A percentile compares a stretch with the other conserved stretches of the same genome.
Evolutionary conservation across 2,797 vertebrate genomes (phyloP).

Genomic region (Dermochelys coriacea): DNA sequence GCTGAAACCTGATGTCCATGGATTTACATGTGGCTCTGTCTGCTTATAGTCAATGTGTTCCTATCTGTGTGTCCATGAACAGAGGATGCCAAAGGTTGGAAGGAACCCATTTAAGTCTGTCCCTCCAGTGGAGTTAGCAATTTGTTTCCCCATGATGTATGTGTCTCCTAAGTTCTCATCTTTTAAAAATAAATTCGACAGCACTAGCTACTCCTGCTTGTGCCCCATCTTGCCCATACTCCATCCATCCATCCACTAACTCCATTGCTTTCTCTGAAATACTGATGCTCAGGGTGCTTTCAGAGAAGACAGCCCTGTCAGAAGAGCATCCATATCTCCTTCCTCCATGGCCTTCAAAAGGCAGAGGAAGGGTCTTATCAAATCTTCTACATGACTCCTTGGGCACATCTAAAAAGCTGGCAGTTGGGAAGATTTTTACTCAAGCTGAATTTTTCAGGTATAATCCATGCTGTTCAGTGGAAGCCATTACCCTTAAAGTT

Average conservation of each 20-base stretch:
- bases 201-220: background rate
- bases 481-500: background rate
- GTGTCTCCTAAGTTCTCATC: background rate
- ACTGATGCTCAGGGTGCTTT: background rate
- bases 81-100: background rate
- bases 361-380: background rate
- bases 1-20: background rate
- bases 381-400: background rate
- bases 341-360: background rate
- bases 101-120: background rate
- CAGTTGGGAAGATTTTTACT: background rate
- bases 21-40: background rate
- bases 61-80: background rate
- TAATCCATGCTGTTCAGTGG: accelerated
- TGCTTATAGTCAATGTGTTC: background rate
- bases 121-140: background rate
- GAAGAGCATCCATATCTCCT: background rate
- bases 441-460: background rate
- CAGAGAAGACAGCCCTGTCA: too few species aligned
- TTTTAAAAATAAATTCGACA: background rate
- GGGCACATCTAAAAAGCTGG: background rate
- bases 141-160: background rate
- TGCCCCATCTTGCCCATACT: background rate
- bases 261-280: background rate
- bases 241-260: background rate